Percentiles rank a stretch among this genome's conserved stretches.
Evolutionary conservation across 2,888 invertebrate genomes (phyloP).

Genomic region (Myathropa florea): DNA sequence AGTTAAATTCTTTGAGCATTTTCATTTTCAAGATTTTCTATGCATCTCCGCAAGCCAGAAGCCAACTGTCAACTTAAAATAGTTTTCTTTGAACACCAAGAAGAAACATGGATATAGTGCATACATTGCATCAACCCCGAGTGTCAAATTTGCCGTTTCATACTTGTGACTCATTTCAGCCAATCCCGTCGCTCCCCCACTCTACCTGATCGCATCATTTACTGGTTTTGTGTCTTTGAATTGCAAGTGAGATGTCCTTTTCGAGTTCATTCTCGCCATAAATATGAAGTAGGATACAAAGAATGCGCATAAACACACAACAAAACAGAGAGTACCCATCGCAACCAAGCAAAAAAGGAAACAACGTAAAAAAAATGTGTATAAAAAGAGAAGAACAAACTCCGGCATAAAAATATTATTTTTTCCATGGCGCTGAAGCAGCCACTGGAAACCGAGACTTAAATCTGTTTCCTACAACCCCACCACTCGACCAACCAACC

Average conservation of each 20-base stretch:
- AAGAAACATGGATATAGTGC: not conserved
- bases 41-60: too few relatives aligned
- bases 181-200: not conserved
- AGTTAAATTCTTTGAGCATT: too few relatives aligned
- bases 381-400: constrained; percentile 6
- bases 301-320: constrained; percentile 3
- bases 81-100: not conserved
- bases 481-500: not conserved
- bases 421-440: constrained; percentile 3
- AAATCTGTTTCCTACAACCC: constrained; percentile 40
- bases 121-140: not conserved
- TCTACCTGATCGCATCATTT: not conserved
- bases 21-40: too few relatives aligned
- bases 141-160: not conserved
- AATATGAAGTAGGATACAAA: constrained; percentile 25
- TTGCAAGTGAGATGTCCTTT: constrained; percentile 27
- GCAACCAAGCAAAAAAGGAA: not conserved
- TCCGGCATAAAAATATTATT: constrained; percentile 28
- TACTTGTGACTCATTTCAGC: not conserved
- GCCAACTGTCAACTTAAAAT: not conserved
- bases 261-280: constrained; percentile 30
- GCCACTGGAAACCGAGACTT: constrained; percentile 29
- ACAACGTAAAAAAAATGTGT: not conserved
- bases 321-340: not conserved
- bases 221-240: not conserved